Evolutionary conservation across 1,140 invertebrate species (phyloP).

Genomic region (Ips typographus): DNA sequence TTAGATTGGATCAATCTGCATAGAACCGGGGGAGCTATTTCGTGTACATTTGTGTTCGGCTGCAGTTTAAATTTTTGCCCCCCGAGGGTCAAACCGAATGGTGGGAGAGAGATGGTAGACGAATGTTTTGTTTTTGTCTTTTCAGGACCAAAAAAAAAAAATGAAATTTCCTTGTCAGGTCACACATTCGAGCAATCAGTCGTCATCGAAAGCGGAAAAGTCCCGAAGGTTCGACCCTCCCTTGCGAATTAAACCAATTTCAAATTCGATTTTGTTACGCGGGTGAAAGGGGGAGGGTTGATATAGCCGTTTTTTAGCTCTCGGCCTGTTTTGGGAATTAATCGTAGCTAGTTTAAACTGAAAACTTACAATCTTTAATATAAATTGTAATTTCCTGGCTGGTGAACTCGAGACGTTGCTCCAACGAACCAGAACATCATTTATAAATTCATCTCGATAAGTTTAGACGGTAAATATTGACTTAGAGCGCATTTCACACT

Average conservation of each 20-base stretch:
- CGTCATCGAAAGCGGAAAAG: conserved; percentile 13
- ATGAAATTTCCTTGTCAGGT: conserved; percentile 5
- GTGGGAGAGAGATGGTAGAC: too few relatives aligned
- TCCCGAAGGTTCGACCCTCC: conserved; percentile 8
- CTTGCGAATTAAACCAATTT: conserved; percentile 24
- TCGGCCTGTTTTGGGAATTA: not conserved
- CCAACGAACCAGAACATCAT: conserved; percentile 8
- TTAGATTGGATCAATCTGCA: too few relatives aligned
- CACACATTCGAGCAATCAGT: conserved; percentile 15
- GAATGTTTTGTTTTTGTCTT: too few relatives aligned
- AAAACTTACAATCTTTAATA: too few relatives aligned
- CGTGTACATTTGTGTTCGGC: too few relatives aligned
- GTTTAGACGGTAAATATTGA: conserved; percentile 8
- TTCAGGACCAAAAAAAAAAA: too few relatives aligned
- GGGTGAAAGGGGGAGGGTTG: conserved; percentile 5
- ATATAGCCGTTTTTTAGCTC: conserved; percentile 13
- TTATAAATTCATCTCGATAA: conserved; percentile 6
- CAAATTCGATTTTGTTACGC: conserved; percentile 21
- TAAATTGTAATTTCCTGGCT: not conserved
- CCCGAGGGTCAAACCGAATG: too few relatives aligned
- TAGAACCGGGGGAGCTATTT: too few relatives aligned
- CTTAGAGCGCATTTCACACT: conserved; percentile 12
- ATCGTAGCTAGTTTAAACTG: not conserved
- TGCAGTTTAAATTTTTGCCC: too few relatives aligned
- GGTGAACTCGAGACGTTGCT: not conserved